These are phyloP conservation scores for Acrossocheilus wenchowensis DNA, from an alignment of 2,797 vertebrate genomes.

Conservation along the genomic window DNA sequence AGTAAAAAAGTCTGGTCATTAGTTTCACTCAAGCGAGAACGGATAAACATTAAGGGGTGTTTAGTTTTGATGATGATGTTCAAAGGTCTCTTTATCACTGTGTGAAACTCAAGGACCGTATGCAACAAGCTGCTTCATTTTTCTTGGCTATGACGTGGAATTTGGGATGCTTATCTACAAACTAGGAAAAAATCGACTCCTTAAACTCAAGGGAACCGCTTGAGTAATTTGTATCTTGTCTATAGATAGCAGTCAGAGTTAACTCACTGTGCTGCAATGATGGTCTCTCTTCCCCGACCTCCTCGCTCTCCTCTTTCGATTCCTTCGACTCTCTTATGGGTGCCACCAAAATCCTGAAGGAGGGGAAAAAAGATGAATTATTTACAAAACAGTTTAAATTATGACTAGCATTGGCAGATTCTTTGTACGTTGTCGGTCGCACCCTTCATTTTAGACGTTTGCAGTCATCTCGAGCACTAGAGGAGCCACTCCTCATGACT, in stretches of 20 bases:
- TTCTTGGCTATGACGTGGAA: slow-evolving; percentile 71
- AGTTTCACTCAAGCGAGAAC: slow-evolving; percentile 1
- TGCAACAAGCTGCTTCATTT: slow-evolving; percentile 66
- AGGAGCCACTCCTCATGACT: slow-evolving; percentile 17
- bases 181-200: slow-evolving; percentile 60
- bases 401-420: slow-evolving; percentile 29
- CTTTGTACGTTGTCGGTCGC: not conserved
- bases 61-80: slow-evolving; percentile 23
- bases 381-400: slow-evolving; percentile 9
- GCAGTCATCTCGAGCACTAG: not conserved
- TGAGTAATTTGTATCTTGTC: slow-evolving; percentile 40
- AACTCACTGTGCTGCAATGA: slow-evolving; percentile 61
- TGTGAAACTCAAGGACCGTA: slow-evolving; percentile 68
- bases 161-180: slow-evolving; percentile 63
- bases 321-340: slow-evolving; percentile 45
- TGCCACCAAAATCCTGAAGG: slow-evolving; percentile 64
- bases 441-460: slow-evolving; percentile 41
- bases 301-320: slow-evolving; percentile 63
- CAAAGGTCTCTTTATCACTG: slow-evolving; percentile 48
- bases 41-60: slow-evolving; percentile 11
- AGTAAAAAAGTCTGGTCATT: slow-evolving; percentile 13
- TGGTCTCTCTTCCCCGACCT: slow-evolving; percentile 71
- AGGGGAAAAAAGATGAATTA: slow-evolving; percentile 24
- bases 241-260: slow-evolving; percentile 28
- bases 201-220: slow-evolving; percentile 1